A percentile compares a stretch with the other conserved stretches of the same genome.
phyloP scores from a whole-genome alignment of 2,888 invertebrate genomes.

The Drosophila rellima region DNA sequence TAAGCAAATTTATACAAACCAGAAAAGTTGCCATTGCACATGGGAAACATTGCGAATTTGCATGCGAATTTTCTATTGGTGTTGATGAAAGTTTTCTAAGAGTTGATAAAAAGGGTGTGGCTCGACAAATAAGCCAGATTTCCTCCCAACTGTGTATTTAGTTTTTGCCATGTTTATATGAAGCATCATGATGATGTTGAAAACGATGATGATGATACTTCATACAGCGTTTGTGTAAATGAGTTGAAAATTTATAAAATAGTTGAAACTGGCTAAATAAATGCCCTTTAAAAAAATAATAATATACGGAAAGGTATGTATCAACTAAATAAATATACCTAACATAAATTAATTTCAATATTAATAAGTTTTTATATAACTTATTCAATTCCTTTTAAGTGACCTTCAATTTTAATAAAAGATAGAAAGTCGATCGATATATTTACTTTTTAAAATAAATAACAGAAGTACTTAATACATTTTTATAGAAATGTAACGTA shows the following conservation, averaged over 20 bases:
- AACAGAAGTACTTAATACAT: too few relatives aligned
- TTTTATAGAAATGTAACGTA: too few relatives aligned
- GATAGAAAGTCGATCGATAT: too few relatives aligned
- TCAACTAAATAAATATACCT: background rate
- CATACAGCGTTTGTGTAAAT: conserved; percentile 64
- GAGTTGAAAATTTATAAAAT: conserved; percentile 53
- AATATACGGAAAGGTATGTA: background rate
- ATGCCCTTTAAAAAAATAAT: conserved; percentile 1
- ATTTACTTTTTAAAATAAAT: background rate
- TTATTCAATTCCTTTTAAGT: too few relatives aligned
- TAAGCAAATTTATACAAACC: conserved; percentile 49
- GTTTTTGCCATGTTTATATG: conserved; percentile 16
- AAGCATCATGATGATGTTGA: conserved; percentile 7
- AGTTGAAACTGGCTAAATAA: conserved; percentile 5
- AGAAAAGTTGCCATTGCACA: conserved; percentile 67
- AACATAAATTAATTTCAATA: too few relatives aligned
- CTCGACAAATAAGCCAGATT: conserved; percentile 48
- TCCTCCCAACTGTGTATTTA: conserved; percentile 17
- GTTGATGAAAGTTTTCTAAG: conserved; percentile 64
- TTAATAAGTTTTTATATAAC: background rate
- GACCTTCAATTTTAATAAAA: too few relatives aligned
- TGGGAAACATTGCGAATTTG: conserved; percentile 60
- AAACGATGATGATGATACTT: conserved; percentile 35
- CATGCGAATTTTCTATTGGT: conserved; percentile 75
- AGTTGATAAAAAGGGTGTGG: conserved; percentile 54